Evolutionary conservation across 2,113 vertebrate genomes (phyloP), one percentile per base, ranked within the genome.

Genomic region (Morone chrysops): DNA sequence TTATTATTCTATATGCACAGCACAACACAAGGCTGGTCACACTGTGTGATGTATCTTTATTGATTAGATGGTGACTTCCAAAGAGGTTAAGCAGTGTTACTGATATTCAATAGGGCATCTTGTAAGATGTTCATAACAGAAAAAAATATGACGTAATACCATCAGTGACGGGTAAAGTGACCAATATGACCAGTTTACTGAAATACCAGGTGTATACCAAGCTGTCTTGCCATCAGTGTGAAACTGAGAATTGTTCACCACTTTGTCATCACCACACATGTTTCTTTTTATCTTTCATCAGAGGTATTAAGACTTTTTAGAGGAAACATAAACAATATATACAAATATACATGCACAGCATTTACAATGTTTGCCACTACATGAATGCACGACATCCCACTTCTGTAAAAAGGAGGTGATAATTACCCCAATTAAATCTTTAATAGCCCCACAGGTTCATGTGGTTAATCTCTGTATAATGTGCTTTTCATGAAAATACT

Each of bases 401-500:
- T 47, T 50, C 25, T 40, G 11, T 10, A 70, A 75, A 75, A 80
- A 71, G 4, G 20, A 9, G 18, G 12, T 50, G 3, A 53, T 20
- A 59, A 66, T 18, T 9, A 40, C 8, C 20, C 11, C 14, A 48
- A 10, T 25, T 65, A 31, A 69, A 71, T 54, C n/a, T 82, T 53
- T 22, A 78, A n/a, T 74, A 61, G 50, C 60, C 5, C 36, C 36
- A 70, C 1, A 69, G 31, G 43, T 50, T 47, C 22, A 74, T 60
- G 22, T 85, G 70, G 14, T n/a, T 74, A 38, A 67, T 50, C 53
- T 70, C 40, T 88, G 62, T 70, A 86, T 70, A 76, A 73, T 77
- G 36, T 48, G 36, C 65, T 78, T 60, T 84, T 62, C 73, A 83
- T 78, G 59, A 91, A 92, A 92, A 91, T 85, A 90, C 47, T 67